Conservation (phyloP, 2,888 invertebrate genomes). For the Yponomeuta plumbellus region DNA sequence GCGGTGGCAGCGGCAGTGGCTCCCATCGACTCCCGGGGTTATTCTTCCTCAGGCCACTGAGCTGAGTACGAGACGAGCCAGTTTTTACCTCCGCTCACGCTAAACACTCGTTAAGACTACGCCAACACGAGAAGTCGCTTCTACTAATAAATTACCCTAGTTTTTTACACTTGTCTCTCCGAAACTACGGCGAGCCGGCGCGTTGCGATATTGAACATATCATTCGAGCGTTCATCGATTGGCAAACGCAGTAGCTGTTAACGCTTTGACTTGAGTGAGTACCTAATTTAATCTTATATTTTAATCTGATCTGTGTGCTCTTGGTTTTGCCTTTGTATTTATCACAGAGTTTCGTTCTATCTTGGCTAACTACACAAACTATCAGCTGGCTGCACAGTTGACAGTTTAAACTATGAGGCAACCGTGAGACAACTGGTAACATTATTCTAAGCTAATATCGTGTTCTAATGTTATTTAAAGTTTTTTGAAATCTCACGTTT, state of each 20-base stretch:
- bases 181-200: slow-evolving; percentile 55
- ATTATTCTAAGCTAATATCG: no score
- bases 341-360: not conserved
- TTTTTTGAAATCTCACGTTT: no score
- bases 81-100: slow-evolving; percentile 80
- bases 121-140: slow-evolving; percentile 79
- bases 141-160: slow-evolving; percentile 74
- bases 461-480: no score
- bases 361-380: not conserved
- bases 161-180: slow-evolving; percentile 67
- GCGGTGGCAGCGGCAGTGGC: slow-evolving; percentile 55
- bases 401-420: not conserved
- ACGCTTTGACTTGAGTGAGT: slow-evolving; percentile 70
- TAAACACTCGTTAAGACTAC: slow-evolving; percentile 78
- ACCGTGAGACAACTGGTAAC: no score
- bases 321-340: slow-evolving; percentile 31
- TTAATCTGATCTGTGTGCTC: slow-evolving; percentile 51
- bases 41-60: slow-evolving; percentile 78
- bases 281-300: slow-evolving; percentile 49
- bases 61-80: slow-evolving; percentile 75
- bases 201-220: slow-evolving; percentile 70
- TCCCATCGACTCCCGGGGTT: slow-evolving; percentile 77
- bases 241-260: slow-evolving; percentile 65
- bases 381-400: not conserved
- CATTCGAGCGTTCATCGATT: slow-evolving; percentile 64